Percentiles rank a stretch among this genome's conserved stretches.
These are phyloP conservation scores for Phylloscopus trochilus DNA, from an alignment of 2,113 vertebrate genomes.

Conservation along the genomic window DNA sequence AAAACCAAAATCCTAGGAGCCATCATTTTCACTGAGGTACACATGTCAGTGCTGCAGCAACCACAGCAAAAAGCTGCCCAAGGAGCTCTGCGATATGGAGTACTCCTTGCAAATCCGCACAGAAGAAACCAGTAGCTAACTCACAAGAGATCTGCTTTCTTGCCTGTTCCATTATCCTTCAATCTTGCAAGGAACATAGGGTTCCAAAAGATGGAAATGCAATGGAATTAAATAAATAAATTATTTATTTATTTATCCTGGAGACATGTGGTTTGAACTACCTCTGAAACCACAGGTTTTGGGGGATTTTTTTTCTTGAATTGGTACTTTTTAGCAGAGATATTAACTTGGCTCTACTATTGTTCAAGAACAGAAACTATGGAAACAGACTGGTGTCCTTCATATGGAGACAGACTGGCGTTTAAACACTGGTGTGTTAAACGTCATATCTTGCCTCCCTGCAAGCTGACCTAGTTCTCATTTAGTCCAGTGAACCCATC, in stretches of 20 bases:
- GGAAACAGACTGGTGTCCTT: neutral
- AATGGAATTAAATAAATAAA: neutral
- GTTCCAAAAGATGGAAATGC: neutral
- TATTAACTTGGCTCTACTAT: neutral
- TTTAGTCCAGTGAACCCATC: neutral
- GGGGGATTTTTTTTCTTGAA: neutral
- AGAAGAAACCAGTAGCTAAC: neutral
- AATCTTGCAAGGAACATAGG: neutral
- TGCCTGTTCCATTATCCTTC: neutral
- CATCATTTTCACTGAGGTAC: neutral
- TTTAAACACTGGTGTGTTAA: neutral
- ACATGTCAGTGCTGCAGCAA: neutral
- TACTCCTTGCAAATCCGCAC: neutral
- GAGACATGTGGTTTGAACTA: neutral
- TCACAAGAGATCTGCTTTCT: neutral
- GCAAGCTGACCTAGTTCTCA: slow-evolving; percentile 5
- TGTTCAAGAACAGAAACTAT: neutral
- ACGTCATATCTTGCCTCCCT: neutral
- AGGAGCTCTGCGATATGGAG: neutral
- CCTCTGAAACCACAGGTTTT: neutral
- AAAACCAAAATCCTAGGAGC: neutral
- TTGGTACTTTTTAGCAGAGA: neutral
- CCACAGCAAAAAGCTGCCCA: neutral
- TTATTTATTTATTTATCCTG: neutral
- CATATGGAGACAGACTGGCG: neutral